Base-by-base conservation (phyloP, 2,113 vertebrate genomes). In the Larimichthys polyactis region DNA sequence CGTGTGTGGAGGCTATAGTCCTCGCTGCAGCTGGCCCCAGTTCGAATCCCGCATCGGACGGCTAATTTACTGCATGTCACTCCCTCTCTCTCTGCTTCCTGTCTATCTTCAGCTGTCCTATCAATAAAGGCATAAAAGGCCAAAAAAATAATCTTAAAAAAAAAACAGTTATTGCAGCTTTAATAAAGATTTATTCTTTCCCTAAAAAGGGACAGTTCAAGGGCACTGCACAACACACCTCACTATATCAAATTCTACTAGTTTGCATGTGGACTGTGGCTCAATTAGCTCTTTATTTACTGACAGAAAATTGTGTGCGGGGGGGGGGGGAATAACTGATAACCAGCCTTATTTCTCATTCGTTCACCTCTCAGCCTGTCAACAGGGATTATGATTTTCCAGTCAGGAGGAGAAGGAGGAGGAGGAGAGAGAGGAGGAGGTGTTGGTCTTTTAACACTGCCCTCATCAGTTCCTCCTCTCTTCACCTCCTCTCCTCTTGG, bases 361-460 rank as follows among this genome's bases (percentile, higher is more conserved):
- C 44, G 46, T 11, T 84, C 63, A 52, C 22, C 64, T 46, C 32
- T 65, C 46, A 43, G 46, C 14, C 19, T 29, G 14, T 69, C 60
- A 59, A 24, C 72, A 52, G 44, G 27, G 43, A 82, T 79, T 66
- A 58, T 5, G 73, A 44, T 62, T 59, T 58, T 60, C 46, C 43
- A 55, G 20, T 44, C 49, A 64, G 77, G 32, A 20, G 52, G 10
- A n/a, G 46, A 17, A n/a, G 14, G 27, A 27, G 27, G 27, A 27
- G 27, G 29, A 48, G 64, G 60, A 19, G 63, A 32, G 6, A 32
- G 62, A 2, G 65, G 36, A 32, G 52, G 10, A 19, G 48, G 77
- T 12, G 70, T 32, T 17, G 76, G 57, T 73, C 78, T 40, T 83
- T 87, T 87, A 83, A 90, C 65, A 48, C 75, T 29, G 84, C 81